Evolutionary conservation across 1,140 invertebrate genomes (phyloP), one percentile per base, ranked within the genome.

Genomic region (Drosophila mauritiana): DNA sequence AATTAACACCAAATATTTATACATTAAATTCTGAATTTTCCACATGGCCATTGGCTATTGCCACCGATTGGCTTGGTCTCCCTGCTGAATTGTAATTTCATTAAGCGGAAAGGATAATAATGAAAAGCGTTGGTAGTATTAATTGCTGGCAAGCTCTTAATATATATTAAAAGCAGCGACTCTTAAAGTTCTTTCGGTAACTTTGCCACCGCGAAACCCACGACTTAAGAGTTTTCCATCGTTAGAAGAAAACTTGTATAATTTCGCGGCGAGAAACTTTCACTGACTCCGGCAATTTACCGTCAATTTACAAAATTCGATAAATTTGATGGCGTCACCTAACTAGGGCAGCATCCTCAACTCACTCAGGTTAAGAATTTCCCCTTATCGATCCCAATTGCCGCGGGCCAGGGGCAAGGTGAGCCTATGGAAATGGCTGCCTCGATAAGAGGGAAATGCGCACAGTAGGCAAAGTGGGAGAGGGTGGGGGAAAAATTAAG

Each of bases 311-410:
- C 49, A 48, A 53, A 72, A 76, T 61, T 76, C 65, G 82, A 80
- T 83, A 67, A 72, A 76, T 80, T 83, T 76, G 45, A 70, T 48
- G 61, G 6, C 55, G 27, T 40, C 45, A 25, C 39, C 36, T 40
- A 58, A 76, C 39, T 75, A 49, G 74, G 61, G 51, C 63, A 75
- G 45, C 48, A 36, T 43, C 17, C 34, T 40, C n/a, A 39, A 34
- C 45, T 45, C 57, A 45, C 22, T 39, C 40, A 8, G 48, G 13
- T 15, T n/a, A 31, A 15, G 34, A 48, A 55, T 12, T 74, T 51
- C 58, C 59, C 61, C 83, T 80, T 84, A 84, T 85, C 77, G 81
- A 69, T 76, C 51, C 61, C 55, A 64, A 74, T 27, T 37, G 78
- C 74, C 65, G 34, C 43, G 25, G 39, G 59, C 62, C 58, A 56